These are phyloP conservation scores for Poeciliopsis turneri DNA, from an alignment of 2,797 vertebrate species.

Conservation along the genomic window DNA sequence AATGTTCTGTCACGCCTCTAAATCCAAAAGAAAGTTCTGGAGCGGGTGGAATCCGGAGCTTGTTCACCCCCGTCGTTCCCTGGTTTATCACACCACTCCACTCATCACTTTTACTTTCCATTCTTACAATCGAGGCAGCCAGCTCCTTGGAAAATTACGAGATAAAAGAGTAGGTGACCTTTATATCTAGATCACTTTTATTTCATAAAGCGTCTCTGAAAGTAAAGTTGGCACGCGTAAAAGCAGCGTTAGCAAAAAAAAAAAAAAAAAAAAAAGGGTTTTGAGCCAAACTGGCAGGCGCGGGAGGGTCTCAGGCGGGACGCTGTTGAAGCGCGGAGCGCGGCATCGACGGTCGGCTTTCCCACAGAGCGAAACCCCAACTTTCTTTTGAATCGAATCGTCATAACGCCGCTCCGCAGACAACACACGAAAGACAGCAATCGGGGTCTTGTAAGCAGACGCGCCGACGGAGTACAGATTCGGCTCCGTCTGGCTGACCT, in stretches of 20 bases:
- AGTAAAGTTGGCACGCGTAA: neutral
- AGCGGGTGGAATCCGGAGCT: neutral
- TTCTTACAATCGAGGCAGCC: neutral
- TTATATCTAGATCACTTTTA: neutral
- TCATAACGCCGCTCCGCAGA: conserved; percentile 13
- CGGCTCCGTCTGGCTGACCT: conserved; percentile 65
- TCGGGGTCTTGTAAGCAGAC: conserved; percentile 63
- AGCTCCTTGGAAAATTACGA: neutral
- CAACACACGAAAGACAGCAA: conserved; percentile 49
- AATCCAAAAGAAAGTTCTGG: neutral
- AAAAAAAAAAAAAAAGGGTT: too few relatives aligned
- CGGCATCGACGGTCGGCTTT: conserved; percentile 13
- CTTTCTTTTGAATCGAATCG: conserved; percentile 22
- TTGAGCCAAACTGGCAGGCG: neutral
- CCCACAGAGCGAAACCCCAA: conserved; percentile 25
- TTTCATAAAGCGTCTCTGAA: neutral
- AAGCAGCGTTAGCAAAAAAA: neutral
- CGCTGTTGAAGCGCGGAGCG: neutral
- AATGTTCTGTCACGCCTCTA: neutral
- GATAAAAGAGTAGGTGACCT: neutral
- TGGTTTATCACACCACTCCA: neutral
- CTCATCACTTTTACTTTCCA: neutral
- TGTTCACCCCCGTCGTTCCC: neutral
- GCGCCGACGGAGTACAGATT: conserved; percentile 70
- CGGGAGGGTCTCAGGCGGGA: neutral